These are phyloP conservation scores for Hydrotaea cyrtoneurina DNA, from an alignment of 2,888 invertebrate species.

Conservation along the genomic window DNA sequence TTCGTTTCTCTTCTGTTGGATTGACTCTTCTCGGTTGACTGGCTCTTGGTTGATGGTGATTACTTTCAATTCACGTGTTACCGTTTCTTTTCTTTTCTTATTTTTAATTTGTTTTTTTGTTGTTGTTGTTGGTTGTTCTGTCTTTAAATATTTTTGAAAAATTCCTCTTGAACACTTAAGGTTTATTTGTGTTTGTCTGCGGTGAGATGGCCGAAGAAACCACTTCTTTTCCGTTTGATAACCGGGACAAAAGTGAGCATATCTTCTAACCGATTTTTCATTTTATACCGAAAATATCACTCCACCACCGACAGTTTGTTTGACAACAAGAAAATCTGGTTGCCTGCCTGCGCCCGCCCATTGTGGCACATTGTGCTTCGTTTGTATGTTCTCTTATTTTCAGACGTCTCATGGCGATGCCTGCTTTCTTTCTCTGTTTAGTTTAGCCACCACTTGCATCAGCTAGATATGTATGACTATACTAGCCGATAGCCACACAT, in stretches of 20 bases:
- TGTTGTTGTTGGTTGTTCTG: too few species aligned
- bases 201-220: conserved; percentile 45
- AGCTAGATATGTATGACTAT: too few species aligned
- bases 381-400: conserved; percentile 10
- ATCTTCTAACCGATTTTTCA: conserved; percentile 63
- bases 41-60: background rate
- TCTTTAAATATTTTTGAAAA: conserved; percentile 10
- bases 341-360: background rate
- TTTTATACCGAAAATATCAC: conserved; percentile 59
- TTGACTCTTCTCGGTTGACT: background rate
- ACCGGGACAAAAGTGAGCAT: conserved; percentile 80
- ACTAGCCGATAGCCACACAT: background rate
- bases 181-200: background rate
- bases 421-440: too few species aligned
- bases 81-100: conserved; percentile 2
- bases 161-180: conserved; percentile 7
- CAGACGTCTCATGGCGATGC: too few species aligned
- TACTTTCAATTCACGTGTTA: conserved; percentile 53
- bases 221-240: conserved; percentile 75
- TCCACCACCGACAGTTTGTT: background rate
- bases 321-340: conserved; percentile 47
- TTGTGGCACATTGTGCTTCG: background rate
- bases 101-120: too few species aligned
- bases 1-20: too few species aligned
- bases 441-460: too few species aligned